Percentiles rank a stretch among this genome's conserved stretches.
Evolutionary conservation across 2,113 vertebrate species (phyloP).

Genomic region (Urocynchramus pylzowi): DNA sequence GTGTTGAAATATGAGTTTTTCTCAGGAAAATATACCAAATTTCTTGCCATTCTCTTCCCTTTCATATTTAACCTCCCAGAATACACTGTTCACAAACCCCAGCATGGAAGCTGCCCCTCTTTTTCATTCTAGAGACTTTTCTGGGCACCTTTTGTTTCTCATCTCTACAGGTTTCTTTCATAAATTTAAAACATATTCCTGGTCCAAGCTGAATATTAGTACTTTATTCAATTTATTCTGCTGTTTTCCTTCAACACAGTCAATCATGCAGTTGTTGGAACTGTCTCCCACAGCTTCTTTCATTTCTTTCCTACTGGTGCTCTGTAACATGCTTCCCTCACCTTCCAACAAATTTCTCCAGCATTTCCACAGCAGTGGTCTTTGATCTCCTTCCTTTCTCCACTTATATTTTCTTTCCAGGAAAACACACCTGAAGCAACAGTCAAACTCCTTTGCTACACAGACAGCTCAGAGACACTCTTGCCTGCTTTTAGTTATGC

Average conservation of each 20-base stretch:
- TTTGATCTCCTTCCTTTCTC: background rate
- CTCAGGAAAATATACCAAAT: background rate
- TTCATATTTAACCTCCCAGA: background rate
- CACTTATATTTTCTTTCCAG: background rate
- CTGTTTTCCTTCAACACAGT: background rate
- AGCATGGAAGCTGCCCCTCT: background rate
- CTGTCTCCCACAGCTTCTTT: background rate
- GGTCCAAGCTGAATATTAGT: background rate
- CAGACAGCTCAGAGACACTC: background rate
- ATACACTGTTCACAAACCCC: background rate
- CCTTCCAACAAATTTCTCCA: background rate
- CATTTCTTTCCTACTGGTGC: background rate
- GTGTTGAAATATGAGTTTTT: background rate
- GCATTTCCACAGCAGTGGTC: background rate
- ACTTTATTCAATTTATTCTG: background rate
- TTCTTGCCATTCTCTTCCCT: background rate
- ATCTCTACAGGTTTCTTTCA: background rate
- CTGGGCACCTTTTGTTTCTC: background rate
- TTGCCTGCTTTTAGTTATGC: background rate
- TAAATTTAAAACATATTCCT: background rate
- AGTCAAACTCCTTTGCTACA: background rate
- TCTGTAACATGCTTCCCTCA: background rate
- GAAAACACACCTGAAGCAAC: background rate
- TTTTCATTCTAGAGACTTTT: background rate
- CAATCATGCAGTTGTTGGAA: background rate